Evolutionary conservation across 2,113 vertebrate species (phyloP).

Genomic region (Brienomyrus longianalis): DNA sequence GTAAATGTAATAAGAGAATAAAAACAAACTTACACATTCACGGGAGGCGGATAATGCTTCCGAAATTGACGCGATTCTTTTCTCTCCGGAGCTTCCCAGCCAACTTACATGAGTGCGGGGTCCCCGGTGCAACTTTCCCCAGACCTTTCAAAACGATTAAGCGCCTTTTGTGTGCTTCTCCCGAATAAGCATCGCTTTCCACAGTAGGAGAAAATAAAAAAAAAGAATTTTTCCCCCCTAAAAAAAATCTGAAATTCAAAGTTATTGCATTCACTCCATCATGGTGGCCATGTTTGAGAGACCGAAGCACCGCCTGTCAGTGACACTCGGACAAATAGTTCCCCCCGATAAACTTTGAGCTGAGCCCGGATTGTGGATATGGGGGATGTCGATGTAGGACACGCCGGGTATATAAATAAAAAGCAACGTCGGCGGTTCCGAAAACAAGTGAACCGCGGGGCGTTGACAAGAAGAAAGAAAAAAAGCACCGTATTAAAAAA

Average conservation of each 20-base stretch:
- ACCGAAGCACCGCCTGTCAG: slow-evolving; percentile 67
- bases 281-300: slow-evolving; percentile 75
- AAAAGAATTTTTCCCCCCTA: slow-evolving; percentile 37
- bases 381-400: background rate
- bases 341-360: slow-evolving; percentile 13
- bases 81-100: slow-evolving; percentile 61
- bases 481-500: slow-evolving; percentile 34
- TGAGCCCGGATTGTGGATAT: background rate
- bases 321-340: slow-evolving; percentile 55
- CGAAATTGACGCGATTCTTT: slow-evolving; percentile 64
- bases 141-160: slow-evolving; percentile 40
- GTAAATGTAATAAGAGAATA: slow-evolving; percentile 1
- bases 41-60: slow-evolving; percentile 46
- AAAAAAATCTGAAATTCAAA: slow-evolving; percentile 59
- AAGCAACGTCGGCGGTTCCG: background rate
- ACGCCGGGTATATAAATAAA: background rate
- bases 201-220: slow-evolving; percentile 26
- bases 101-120: slow-evolving; percentile 56
- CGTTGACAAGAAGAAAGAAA: background rate
- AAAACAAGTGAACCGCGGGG: background rate
- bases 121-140: slow-evolving; percentile 50
- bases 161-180: slow-evolving; percentile 29
- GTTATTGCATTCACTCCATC: slow-evolving; percentile 68
- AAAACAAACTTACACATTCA: slow-evolving; percentile 21
- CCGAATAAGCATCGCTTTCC: slow-evolving; percentile 46